phyloP scores from a whole-genome alignment of 2,113 vertebrate species.

The Neoarius graeffei region DNA sequence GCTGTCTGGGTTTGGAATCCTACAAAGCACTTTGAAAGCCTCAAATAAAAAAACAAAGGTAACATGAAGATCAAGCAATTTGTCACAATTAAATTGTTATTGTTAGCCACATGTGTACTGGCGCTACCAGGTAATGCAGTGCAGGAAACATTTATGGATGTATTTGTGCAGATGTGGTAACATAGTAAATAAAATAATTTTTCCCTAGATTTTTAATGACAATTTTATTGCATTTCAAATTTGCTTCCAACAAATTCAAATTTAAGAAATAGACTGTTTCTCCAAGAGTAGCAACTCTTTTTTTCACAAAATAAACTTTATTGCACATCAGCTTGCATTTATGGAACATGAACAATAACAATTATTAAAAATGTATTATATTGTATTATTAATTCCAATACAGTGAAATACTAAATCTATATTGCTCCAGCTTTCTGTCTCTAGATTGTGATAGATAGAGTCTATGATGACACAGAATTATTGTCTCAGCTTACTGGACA shows the following conservation, averaged over 20 bases:
- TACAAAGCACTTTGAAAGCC: constrained; percentile 31
- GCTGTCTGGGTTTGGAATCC: constrained; percentile 64
- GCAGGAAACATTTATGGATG: background rate
- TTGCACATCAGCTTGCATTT: background rate
- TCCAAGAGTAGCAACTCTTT: too few relatives aligned
- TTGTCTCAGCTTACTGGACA: background rate
- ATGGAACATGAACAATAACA: background rate
- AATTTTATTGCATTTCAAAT: background rate
- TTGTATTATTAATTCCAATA: background rate
- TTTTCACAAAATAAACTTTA: background rate
- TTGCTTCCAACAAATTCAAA: too few relatives aligned
- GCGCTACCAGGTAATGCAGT: background rate
- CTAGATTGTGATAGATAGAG: background rate
- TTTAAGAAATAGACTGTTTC: too few relatives aligned
- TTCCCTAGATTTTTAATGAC: background rate
- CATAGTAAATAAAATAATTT: background rate
- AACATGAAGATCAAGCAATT: background rate
- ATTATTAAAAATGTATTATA: background rate
- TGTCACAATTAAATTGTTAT: background rate
- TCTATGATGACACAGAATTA: background rate
- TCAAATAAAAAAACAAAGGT: background rate
- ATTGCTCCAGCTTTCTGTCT: background rate
- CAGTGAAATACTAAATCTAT: background rate
- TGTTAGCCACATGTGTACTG: background rate
- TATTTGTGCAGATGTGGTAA: background rate